These are phyloP conservation scores for Ichneumoninae sp. DNA, from an alignment of 2,888 invertebrate genomes.

Conservation along the genomic window DNA sequence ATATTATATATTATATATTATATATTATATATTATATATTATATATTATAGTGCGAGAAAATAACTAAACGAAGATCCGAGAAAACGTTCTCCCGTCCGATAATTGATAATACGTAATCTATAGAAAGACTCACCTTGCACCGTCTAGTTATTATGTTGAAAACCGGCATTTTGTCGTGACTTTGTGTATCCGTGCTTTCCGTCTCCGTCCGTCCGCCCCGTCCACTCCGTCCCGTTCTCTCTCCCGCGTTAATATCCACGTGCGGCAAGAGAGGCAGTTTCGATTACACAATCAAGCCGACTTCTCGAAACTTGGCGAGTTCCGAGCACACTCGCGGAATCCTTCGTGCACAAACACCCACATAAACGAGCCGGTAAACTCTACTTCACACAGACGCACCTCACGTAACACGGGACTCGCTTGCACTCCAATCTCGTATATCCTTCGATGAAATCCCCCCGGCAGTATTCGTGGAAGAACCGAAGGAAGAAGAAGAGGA, in stretches of 20 bases:
- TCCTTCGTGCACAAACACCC: slow-evolving; percentile 57
- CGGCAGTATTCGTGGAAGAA: slow-evolving; percentile 1
- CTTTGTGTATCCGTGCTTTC: slow-evolving; percentile 42
- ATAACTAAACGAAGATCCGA: not conserved
- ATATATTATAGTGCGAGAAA: not conserved
- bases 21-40: too few relatives aligned
- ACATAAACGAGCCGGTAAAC: slow-evolving; percentile 54
- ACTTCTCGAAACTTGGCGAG: slow-evolving; percentile 57
- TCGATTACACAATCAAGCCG: slow-evolving; percentile 64
- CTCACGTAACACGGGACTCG: slow-evolving; percentile 4
- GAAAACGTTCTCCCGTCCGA: not conserved
- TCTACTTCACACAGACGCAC: not conserved
- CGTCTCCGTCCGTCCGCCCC: slow-evolving; percentile 15
- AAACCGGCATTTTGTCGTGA: slow-evolving; percentile 85
- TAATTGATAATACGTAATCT: not conserved
- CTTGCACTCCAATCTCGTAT: slow-evolving; percentile 24
- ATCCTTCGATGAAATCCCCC: not conserved
- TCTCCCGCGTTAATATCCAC: slow-evolving; percentile 57
- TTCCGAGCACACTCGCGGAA: slow-evolving; percentile 44
- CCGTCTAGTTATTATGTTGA: slow-evolving; percentile 87
- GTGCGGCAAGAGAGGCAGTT: slow-evolving; percentile 44
- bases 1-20: too few relatives aligned
- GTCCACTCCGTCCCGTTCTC: slow-evolving; percentile 34
- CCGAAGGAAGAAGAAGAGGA: slow-evolving; percentile 25
- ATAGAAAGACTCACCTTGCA: slow-evolving; percentile 85